Evolutionary conservation across 2,888 invertebrate species (phyloP).

Genomic region (Cynaeus angustus): DNA sequence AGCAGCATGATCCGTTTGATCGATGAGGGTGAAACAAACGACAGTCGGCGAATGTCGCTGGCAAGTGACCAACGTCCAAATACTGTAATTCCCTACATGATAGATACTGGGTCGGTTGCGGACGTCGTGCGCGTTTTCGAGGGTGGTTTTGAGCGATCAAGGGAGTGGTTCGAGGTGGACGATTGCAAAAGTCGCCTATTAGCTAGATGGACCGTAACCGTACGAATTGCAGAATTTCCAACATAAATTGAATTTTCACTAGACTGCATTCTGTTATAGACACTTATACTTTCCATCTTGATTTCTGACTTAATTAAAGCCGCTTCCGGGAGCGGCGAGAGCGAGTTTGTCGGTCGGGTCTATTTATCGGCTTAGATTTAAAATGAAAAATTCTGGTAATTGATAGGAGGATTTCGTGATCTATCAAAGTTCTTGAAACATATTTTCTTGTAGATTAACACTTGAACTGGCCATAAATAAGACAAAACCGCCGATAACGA

Average conservation of each 20-base stretch:
- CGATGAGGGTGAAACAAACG: slow-evolving; percentile 63
- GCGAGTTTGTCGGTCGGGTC: too few relatives aligned
- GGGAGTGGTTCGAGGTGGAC: slow-evolving; percentile 47
- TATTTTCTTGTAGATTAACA: too few relatives aligned
- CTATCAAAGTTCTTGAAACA: too few relatives aligned
- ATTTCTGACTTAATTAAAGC: slow-evolving; percentile 54
- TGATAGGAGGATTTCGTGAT: too few relatives aligned
- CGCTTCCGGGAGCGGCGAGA: neutral
- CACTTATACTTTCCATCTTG: slow-evolving; percentile 65
- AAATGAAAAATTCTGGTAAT: too few relatives aligned
- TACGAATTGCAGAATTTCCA: slow-evolving; percentile 69
- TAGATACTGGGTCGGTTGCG: slow-evolving; percentile 62
- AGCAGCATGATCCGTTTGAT: slow-evolving; percentile 52
- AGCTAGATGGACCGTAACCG: slow-evolving; percentile 69
- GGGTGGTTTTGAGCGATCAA: slow-evolving; percentile 1
- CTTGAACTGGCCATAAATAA: too few relatives aligned
- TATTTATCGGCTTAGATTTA: too few relatives aligned
- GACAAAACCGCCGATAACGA: too few relatives aligned
- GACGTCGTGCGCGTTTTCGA: slow-evolving; percentile 48
- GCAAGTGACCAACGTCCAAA: slow-evolving; percentile 71
- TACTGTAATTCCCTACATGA: slow-evolving; percentile 69
- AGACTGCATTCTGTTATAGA: slow-evolving; percentile 66
- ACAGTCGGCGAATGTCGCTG: slow-evolving; percentile 67
- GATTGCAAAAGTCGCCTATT: slow-evolving; percentile 63
- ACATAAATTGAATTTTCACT: slow-evolving; percentile 71